Percentiles rank a stretch among this genome's conserved stretches.
Conservation (phyloP, 2,888 invertebrate species). For the Tipula vernalis region DNA sequence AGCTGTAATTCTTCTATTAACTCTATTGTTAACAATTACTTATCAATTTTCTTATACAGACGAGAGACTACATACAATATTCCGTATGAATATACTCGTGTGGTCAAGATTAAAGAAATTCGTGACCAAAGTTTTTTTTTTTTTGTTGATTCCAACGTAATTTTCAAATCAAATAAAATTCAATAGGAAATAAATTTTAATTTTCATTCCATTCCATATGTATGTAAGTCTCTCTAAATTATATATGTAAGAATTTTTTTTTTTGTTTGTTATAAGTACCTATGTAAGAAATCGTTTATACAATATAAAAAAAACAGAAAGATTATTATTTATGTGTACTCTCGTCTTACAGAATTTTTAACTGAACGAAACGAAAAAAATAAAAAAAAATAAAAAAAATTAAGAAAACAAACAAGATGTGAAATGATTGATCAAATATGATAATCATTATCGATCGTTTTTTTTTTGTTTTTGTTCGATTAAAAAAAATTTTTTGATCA, state of each 20-base stretch:
- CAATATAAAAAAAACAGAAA: not conserved
- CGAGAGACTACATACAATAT: not conserved
- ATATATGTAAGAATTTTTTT: not conserved
- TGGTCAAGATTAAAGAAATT: not conserved
- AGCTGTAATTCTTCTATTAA: not conserved
- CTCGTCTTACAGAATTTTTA: not conserved
- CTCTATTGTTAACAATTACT: not conserved
- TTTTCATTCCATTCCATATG: not conserved
- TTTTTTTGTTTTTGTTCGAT: not conserved
- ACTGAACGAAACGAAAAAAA: not conserved
- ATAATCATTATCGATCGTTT: not conserved
- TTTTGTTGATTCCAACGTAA: not conserved
- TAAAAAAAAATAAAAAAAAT: not conserved
- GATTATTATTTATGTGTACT: not conserved
- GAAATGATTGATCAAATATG: conserved; percentile 4
- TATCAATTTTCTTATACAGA: not conserved
- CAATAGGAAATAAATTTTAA: not conserved
- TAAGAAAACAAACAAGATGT: conserved; percentile 4
- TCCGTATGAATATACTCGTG: not conserved
- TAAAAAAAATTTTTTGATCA: not conserved
- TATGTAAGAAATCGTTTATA: not conserved
- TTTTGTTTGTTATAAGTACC: not conserved
- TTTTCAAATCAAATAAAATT: conserved; percentile 4
- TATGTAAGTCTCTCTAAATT: not conserved
- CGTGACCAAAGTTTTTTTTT: not conserved